These are phyloP conservation scores for Dreissena polymorpha DNA, from an alignment of 1,140 invertebrate genomes.

Conservation along the genomic window DNA sequence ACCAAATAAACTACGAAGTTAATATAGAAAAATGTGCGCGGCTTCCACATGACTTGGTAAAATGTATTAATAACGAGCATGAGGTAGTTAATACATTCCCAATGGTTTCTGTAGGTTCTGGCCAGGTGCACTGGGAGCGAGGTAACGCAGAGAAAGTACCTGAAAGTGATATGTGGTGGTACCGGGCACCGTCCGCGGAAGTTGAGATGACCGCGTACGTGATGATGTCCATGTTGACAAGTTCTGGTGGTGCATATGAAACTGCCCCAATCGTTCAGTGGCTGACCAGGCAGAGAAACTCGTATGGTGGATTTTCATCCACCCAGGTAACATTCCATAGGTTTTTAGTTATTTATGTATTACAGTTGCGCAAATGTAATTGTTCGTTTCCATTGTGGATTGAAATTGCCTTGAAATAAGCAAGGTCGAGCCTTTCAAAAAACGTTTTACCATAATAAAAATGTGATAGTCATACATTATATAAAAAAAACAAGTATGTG, in stretches of 20 bases:
- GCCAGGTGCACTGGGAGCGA: slow-evolving; percentile 65
- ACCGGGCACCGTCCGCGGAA: slow-evolving; percentile 84
- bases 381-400: too few relatives aligned
- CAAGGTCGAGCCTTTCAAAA: neutral
- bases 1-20: too few relatives aligned
- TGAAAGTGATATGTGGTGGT: slow-evolving; percentile 57
- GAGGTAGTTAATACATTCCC: too few relatives aligned
- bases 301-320: slow-evolving; percentile 90
- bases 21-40: too few relatives aligned
- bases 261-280: slow-evolving; percentile 91
- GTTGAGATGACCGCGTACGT: slow-evolving; percentile 95
- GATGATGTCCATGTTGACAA: slow-evolving; percentile 81
- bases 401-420: too few relatives aligned
- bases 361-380: too few relatives aligned
- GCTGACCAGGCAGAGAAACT: slow-evolving; percentile 89
- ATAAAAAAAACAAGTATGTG: neutral
- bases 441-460: neutral
- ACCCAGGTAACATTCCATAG: slow-evolving; percentile 80
- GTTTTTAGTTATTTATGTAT: neutral
- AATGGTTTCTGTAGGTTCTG: slow-evolving; percentile 65
- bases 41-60: too few relatives aligned
- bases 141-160: slow-evolving; percentile 41
- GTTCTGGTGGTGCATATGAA: slow-evolving; percentile 73
- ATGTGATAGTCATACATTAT: neutral
- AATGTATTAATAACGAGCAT: too few relatives aligned